These are phyloP conservation scores for Scomber japonicus DNA, from an alignment of 2,113 vertebrate species.

Conservation along the genomic window DNA sequence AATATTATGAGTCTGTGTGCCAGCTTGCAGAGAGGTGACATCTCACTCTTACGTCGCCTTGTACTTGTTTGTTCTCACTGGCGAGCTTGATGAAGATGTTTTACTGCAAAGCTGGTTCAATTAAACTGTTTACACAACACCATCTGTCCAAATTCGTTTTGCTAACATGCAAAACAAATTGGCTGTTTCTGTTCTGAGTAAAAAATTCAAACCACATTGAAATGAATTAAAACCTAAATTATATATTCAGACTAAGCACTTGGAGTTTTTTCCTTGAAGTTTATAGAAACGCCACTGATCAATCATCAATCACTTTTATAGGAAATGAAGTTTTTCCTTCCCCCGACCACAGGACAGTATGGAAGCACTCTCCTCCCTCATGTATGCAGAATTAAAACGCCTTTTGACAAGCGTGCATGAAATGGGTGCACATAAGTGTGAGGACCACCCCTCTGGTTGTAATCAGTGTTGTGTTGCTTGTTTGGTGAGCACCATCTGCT, in stretches of 20 bases:
- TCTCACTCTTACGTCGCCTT: constrained; percentile 47
- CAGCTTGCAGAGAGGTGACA: constrained; percentile 28
- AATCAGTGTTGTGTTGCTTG: constrained; percentile 76
- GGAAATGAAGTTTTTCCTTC: constrained; percentile 40
- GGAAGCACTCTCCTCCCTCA: constrained; percentile 28
- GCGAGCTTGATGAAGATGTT: constrained; percentile 46
- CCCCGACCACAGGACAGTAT: constrained; percentile 17
- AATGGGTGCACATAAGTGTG: constrained; percentile 47
- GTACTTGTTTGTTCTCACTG: constrained; percentile 51
- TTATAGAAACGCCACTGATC: constrained; percentile 23
- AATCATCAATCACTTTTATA: constrained; percentile 19
- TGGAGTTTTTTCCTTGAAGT: background rate
- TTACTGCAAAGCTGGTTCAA: constrained; percentile 19
- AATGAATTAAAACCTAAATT: constrained; percentile 33
- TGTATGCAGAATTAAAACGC: constrained; percentile 68
- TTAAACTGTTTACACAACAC: constrained; percentile 45
- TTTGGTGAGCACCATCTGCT: constrained; percentile 78
- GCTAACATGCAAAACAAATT: constrained; percentile 50
- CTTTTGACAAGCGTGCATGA: constrained; percentile 65
- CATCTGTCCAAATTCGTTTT: constrained; percentile 53
- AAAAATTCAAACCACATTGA: constrained; percentile 11
- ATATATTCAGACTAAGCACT: constrained; percentile 13
- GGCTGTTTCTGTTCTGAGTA: constrained; percentile 13
- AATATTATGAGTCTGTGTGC: constrained; percentile 24
- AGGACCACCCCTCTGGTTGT: constrained; percentile 73